Percentiles rank a stretch among this genome's conserved stretches.
These are phyloP conservation scores for Synanceia verrucosa DNA, from an alignment of 2,797 vertebrate genomes.

Conservation along the genomic window DNA sequence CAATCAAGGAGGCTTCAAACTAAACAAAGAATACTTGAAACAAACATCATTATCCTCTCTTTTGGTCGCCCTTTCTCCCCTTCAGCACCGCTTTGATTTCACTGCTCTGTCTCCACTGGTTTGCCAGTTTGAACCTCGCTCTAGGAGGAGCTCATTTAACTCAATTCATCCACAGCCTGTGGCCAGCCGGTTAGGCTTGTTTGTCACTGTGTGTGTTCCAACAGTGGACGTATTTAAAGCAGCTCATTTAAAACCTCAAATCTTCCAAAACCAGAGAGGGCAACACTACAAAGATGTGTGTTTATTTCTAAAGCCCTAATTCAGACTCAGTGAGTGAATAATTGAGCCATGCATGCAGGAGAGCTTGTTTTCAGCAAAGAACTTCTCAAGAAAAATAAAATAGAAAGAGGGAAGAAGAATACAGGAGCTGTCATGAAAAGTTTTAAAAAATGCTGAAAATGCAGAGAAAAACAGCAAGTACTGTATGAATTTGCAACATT, in stretches of 20 bases:
- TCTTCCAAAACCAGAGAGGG: background rate
- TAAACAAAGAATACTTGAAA: constrained; percentile 5
- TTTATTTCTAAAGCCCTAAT: background rate
- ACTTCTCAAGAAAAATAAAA: background rate
- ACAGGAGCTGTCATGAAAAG: background rate
- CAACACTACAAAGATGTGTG: background rate
- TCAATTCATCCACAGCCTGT: background rate
- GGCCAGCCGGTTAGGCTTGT: background rate
- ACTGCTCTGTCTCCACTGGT: background rate
- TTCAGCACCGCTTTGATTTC: constrained; percentile 2
- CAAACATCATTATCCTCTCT: background rate
- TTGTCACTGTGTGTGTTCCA: background rate
- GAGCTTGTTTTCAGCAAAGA: background rate
- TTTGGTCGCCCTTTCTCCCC: background rate
- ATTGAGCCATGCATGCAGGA: too few relatives aligned
- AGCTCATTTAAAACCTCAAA: background rate
- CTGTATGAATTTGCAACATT: too few relatives aligned
- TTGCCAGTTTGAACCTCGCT: background rate
- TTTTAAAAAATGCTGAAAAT: too few relatives aligned
- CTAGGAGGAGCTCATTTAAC: background rate
- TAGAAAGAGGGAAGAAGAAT: background rate
- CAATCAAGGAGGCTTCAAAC: background rate
- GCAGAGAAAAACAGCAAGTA: too few relatives aligned
- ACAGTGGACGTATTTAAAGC: background rate
- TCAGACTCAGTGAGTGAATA: background rate